A percentile compares a stretch with the other conserved stretches of the same genome.
These are phyloP conservation scores for Anthopleura sola DNA, from an alignment of 64 coral and sea anemone species.

Conservation along the genomic window DNA sequence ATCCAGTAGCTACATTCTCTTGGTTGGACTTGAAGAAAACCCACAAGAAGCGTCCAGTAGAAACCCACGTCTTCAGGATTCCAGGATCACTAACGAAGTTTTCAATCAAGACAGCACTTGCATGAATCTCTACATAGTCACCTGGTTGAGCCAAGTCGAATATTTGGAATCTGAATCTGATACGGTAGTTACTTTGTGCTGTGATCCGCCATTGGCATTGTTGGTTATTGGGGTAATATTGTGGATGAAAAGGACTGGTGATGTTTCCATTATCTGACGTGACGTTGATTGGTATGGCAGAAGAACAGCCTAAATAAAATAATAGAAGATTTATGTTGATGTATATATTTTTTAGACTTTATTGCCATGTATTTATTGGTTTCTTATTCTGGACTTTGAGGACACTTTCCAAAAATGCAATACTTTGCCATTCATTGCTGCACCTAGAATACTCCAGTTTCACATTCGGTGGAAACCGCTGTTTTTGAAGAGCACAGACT, in stretches of 20 bases:
- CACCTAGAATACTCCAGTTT: too few species aligned
- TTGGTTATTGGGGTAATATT: background rate
- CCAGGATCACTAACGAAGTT: background rate
- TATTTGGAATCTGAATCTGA: background rate
- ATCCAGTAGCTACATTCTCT: background rate
- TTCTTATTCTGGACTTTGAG: too few species aligned
- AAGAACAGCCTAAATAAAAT: background rate
- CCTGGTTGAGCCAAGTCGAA: conserved; percentile 15
- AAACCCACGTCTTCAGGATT: background rate
- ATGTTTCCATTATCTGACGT: background rate
- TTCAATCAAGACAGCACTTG: background rate
- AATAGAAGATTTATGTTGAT: background rate
- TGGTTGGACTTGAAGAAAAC: background rate
- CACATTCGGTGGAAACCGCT: too few species aligned
- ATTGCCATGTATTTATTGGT: too few species aligned
- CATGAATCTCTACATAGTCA: background rate
- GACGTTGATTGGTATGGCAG: background rate
- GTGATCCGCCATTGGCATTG: background rate
- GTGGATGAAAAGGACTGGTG: conserved; percentile 1
- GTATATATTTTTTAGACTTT: too few species aligned
- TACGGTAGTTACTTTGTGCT: background rate
- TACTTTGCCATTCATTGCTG: too few species aligned
- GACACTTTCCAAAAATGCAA: too few species aligned
- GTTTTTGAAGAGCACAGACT: too few species aligned
- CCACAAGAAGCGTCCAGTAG: background rate